phyloP scores from a whole-genome alignment of 92 coral and sea anemone genomes.

The Actinernus sp. region DNA sequence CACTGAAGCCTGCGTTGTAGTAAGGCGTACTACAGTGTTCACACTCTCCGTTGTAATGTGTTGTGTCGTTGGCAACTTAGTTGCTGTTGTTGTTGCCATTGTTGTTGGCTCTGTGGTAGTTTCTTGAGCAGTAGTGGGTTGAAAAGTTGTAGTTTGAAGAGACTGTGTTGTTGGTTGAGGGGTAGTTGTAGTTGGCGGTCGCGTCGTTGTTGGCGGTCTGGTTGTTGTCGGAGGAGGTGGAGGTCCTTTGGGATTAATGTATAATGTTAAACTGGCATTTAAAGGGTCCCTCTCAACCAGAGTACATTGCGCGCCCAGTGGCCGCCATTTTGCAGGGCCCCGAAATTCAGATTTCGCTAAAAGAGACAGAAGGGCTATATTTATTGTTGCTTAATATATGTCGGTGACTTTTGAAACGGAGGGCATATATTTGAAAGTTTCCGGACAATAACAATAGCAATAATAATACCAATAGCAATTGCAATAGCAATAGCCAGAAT shows the following conservation, averaged over 20 bases:
- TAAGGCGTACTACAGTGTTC: neutral
- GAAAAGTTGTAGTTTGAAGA: neutral
- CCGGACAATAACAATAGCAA: too few relatives aligned
- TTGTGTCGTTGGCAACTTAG: neutral
- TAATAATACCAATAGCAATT: too few relatives aligned
- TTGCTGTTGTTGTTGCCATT: neutral
- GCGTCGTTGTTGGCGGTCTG: constrained; percentile 5
- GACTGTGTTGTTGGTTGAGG: neutral
- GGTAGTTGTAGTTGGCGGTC: constrained; percentile 5
- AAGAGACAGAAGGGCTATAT: too few relatives aligned
- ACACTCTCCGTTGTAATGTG: neutral
- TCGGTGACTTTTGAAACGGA: too few relatives aligned
- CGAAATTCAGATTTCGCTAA: too few relatives aligned
- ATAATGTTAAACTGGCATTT: neutral
- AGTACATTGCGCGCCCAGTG: too few relatives aligned
- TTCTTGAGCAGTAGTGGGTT: neutral
- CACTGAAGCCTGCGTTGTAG: neutral
- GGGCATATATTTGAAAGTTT: too few relatives aligned
- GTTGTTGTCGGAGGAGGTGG: constrained; percentile 38
- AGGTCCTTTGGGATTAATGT: constrained; percentile 1
- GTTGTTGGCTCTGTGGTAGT: neutral
- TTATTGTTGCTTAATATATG: too few relatives aligned
- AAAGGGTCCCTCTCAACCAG: too few relatives aligned
- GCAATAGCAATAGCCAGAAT: too few relatives aligned
- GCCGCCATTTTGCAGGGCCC: too few relatives aligned